phyloP scores from a whole-genome alignment of 2,888 invertebrate genomes.

The Galerucella calmariensis region DNA sequence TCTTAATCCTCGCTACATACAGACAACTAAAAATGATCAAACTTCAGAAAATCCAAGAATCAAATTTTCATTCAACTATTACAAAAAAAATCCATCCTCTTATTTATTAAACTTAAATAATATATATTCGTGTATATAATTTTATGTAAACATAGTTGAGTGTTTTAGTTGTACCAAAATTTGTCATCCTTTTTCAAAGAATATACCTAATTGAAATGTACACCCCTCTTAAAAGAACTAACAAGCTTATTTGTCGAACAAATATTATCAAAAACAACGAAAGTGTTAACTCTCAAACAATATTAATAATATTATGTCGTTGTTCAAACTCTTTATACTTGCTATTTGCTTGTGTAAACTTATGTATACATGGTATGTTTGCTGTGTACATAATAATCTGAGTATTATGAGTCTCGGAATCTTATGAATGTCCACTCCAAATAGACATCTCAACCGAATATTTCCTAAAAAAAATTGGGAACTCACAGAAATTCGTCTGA shows the following conservation, averaged over 20 bases:
- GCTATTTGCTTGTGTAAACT: constrained; percentile 54
- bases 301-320: constrained; percentile 53
- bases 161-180: constrained; percentile 30
- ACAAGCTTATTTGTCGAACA: constrained; percentile 40
- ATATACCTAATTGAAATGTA: constrained; percentile 32
- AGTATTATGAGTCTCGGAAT: constrained; percentile 44
- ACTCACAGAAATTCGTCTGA: constrained; percentile 25
- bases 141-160: constrained; percentile 12
- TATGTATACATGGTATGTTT: constrained; percentile 50
- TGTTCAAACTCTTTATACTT: constrained; percentile 56
- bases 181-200: constrained; percentile 38
- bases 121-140: background rate
- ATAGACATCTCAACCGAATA: constrained; percentile 42
- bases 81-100: background rate
- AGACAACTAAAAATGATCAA: too few species aligned
- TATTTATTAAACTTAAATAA: background rate
- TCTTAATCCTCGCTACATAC: too few species aligned
- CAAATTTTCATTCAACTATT: background rate
- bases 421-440: constrained; percentile 50
- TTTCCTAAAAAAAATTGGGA: constrained; percentile 29
- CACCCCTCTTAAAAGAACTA: constrained; percentile 31
- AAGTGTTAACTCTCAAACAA: constrained; percentile 59
- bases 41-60: background rate
- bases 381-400: constrained; percentile 48
- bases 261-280: constrained; percentile 46